Percentiles rank a stretch among this genome's conserved stretches.
phyloP scores from a whole-genome alignment of 2,888 invertebrate species.

The Entomobrya proxima region DNA sequence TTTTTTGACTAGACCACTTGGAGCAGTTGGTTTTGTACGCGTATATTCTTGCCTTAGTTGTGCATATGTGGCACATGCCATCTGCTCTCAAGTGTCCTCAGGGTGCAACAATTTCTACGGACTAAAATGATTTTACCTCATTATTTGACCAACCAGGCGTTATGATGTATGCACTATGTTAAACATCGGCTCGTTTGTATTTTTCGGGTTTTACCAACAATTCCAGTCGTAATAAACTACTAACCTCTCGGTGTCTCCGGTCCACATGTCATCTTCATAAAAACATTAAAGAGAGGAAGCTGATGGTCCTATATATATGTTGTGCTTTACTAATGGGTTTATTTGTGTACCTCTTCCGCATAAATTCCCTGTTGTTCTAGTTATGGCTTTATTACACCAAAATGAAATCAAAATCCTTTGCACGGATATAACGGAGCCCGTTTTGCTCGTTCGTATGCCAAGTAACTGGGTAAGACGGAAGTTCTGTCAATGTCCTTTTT shows the following conservation, averaged over 20 bases:
- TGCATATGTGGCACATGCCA: slow-evolving; percentile 68
- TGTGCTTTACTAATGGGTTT: slow-evolving; percentile 66
- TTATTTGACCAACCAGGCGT: slow-evolving; percentile 60
- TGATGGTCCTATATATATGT: slow-evolving; percentile 61
- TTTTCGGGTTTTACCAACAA: background rate
- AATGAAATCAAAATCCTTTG: slow-evolving; percentile 32
- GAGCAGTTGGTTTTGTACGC: background rate
- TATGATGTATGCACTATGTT: slow-evolving; percentile 1
- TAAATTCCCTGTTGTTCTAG: slow-evolving; percentile 29
- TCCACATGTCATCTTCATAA: slow-evolving; percentile 47
- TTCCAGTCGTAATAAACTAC: background rate
- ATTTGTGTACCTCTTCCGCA: slow-evolving; percentile 51
- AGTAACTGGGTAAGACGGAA: slow-evolving; percentile 36
- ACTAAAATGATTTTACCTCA: slow-evolving; percentile 33
- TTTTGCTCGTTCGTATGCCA: background rate
- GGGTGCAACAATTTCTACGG: slow-evolving; percentile 65
- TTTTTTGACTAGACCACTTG: background rate
- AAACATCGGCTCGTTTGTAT: background rate
- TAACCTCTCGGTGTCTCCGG: slow-evolving; percentile 27
- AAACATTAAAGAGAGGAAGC: slow-evolving; percentile 62
- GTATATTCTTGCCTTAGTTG: no score
- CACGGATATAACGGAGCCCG: background rate
- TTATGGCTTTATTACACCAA: slow-evolving; percentile 31
- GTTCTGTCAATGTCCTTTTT: slow-evolving; percentile 23
- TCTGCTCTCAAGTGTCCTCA: slow-evolving; percentile 70